Evolutionary conservation across 2,113 vertebrate species (phyloP), one percentile per base, ranked within the genome.

Genomic region (Corvus moneduloides): DNA sequence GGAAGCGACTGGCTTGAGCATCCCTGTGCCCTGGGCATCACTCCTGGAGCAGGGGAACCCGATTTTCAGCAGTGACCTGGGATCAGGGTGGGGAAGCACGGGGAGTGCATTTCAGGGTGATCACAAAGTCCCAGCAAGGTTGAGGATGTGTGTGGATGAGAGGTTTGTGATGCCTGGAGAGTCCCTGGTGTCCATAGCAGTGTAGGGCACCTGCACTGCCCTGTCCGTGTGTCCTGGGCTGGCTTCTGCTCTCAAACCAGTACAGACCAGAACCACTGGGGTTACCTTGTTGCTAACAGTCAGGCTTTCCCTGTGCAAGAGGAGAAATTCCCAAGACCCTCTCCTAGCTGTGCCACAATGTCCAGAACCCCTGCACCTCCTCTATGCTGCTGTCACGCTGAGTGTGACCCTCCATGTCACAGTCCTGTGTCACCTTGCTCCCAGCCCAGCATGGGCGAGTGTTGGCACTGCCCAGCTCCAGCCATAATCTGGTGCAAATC

Each of bases 401-500:
- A 56, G 21, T 30, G 22, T 44, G 35, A 73, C 54, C n/a, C 51
- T 37, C 35, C 30, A 4, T 1, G 7, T 8, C 93, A 17, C 7
- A 1, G 15, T 56, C 72, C 54, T 63, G 62, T 43, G 75, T 52
- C 75, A 23, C 91, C 78, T 44, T 79, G 62, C 12, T 27, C 16
- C 37, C 69, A 79, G 83, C 27, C 71, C 58, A 39, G 67, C 0
- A 0, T 21, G 48, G 44, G 20, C 9, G 9, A 17, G 18, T 0
- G 0, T 2, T 61, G 46, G 49, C 79, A n/a, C 55, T 87, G 74
- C n/a, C 84, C 55, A 3, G 1, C 56, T 64, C 41, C 62, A 44
- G 76, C 73, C 0, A 0, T 41, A 56, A 46, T 22, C 46, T 0
- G 1, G 33, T 20, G 9, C 28, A 32, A 19, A 69, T 76, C 54